phyloP scores from a whole-genome alignment of 1,140 invertebrate species.

The Leptinotarsa lineolata region DNA sequence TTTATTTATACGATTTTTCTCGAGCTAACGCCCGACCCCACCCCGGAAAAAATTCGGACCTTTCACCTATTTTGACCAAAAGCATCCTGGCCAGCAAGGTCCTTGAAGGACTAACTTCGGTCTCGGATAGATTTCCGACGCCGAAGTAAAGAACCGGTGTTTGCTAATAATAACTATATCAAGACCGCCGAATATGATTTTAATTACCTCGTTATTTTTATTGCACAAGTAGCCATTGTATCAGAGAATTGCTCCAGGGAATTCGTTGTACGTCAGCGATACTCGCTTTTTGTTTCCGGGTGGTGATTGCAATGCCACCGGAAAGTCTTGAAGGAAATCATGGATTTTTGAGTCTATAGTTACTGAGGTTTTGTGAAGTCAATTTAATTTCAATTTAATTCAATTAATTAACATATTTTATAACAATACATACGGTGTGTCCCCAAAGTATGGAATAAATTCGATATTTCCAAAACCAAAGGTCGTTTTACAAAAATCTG shows the following conservation, averaged over 20 bases:
- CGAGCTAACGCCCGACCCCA: neutral
- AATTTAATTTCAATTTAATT: too few species aligned
- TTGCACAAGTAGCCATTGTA: neutral
- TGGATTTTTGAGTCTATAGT: conserved; percentile 37
- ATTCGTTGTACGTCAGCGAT: too few species aligned
- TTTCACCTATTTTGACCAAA: conserved; percentile 6
- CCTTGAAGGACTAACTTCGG: conserved; percentile 1
- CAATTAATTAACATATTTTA: too few species aligned
- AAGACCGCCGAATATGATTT: neutral
- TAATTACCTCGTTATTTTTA: neutral
- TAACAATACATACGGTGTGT: too few species aligned
- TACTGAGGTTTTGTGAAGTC: too few species aligned
- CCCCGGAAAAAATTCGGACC: neutral
- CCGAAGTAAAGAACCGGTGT: neutral
- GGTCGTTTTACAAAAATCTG: too few species aligned
- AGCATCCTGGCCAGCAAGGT: neutral
- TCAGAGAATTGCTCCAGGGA: too few species aligned
- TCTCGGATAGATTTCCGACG: neutral
- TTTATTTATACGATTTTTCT: conserved; percentile 1
- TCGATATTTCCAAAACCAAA: too few species aligned
- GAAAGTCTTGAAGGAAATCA: conserved; percentile 58
- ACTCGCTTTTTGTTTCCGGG: too few species aligned
- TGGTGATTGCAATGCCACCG: too few species aligned
- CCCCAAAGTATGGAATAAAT: too few species aligned
- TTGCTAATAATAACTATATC: conserved; percentile 7